Evolutionary conservation across 1,140 invertebrate genomes (phyloP).

Genomic region (Heliconius hermathena): DNA sequence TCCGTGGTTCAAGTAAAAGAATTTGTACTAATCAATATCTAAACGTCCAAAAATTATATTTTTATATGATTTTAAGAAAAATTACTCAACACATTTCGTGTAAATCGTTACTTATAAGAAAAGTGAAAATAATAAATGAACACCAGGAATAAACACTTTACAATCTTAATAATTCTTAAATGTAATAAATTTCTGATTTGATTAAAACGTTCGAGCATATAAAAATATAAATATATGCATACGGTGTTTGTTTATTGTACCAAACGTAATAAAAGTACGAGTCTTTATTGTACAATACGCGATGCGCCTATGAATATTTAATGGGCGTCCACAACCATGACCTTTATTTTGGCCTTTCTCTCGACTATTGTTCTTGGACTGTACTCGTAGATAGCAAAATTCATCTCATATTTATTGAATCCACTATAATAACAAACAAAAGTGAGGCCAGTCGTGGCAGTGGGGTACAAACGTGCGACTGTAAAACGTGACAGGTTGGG

Average conservation of each 20-base stretch:
- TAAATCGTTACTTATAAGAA: too few species aligned
- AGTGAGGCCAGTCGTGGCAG: not conserved
- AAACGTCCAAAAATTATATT: not conserved
- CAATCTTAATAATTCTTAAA: not conserved
- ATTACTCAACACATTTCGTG: too few species aligned
- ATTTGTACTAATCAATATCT: not conserved
- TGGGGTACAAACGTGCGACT: too few species aligned
- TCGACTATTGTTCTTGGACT: conserved; percentile 62
- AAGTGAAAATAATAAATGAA: too few species aligned
- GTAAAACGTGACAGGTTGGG: too few species aligned
- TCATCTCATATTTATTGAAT: conserved; percentile 22
- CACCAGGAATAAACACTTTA: too few species aligned
- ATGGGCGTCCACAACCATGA: conserved; percentile 60
- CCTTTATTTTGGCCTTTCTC: conserved; percentile 70
- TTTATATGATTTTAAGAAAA: not conserved
- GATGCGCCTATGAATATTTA: conserved; percentile 71
- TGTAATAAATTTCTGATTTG: not conserved
- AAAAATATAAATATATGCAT: not conserved
- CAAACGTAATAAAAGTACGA: conserved; percentile 48
- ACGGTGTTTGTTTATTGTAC: conserved; percentile 34
- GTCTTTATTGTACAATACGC: conserved; percentile 48
- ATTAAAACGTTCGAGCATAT: not conserved
- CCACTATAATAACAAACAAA: conserved; percentile 6
- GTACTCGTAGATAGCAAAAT: conserved; percentile 24
- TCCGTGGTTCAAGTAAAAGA: conserved; percentile 32